phyloP scores from a whole-genome alignment of 2,113 vertebrate genomes.

The Clarias batrachus region DNA sequence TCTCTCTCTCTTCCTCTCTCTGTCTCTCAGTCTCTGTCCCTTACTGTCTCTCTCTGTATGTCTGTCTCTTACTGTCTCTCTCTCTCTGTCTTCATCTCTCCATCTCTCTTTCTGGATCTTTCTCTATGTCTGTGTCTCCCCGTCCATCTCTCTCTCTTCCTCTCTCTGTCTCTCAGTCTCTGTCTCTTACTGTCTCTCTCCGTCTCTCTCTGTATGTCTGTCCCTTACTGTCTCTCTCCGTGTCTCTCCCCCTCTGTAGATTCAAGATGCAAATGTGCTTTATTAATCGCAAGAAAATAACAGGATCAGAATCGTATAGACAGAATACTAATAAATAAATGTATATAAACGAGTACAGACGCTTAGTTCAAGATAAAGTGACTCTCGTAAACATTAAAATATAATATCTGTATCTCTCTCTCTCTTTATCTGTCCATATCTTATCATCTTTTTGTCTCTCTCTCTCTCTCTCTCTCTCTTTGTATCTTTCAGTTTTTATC shows the following conservation, averaged over 20 bases:
- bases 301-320: no score
- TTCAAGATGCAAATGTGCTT: no score
- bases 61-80: neutral
- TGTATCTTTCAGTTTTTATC: neutral
- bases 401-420: no score
- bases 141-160: neutral
- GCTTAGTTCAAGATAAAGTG: no score
- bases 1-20: neutral
- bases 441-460: neutral
- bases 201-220: neutral
- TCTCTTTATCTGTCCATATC: no score
- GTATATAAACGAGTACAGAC: no score
- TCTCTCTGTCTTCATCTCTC: neutral
- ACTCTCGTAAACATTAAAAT: no score
- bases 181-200: neutral
- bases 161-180: neutral
- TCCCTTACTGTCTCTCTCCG: no score
- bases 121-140: neutral
- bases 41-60: neutral
- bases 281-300: no score
- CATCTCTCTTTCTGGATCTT: neutral
- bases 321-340: no score
- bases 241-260: no score
- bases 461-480: neutral
- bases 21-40: neutral